Evolutionary conservation across 2,113 vertebrate genomes (phyloP), one percentile per base, ranked within the genome.

Genomic region (Pituophis catenifer): DNA sequence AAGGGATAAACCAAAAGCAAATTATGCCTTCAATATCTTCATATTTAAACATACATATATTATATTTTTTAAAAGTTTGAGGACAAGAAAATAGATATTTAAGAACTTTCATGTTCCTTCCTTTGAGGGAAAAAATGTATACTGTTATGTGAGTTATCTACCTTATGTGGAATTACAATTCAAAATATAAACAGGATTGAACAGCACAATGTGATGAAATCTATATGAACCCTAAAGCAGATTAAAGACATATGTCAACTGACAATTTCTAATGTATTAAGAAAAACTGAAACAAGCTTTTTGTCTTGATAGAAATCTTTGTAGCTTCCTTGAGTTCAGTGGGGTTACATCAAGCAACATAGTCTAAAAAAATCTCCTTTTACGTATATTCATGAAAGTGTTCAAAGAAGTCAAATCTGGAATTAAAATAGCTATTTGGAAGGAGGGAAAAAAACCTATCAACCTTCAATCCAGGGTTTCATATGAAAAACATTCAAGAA

Each of bases 401-500:
- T 62, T 96, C 21, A 89, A 94, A 93, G 65, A 91, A 11, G 1
- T 86, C 91, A 95, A 93, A 92, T 92, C 57, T 96, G 92, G 96
- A 96, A 92, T 94, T 3, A 94, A 95, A 94, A 94, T 65, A 94
- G 54, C 95, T 96, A 94, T 90, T 70, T 92, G 13, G 94, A 54
- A 33, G 70, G 89, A 26, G 50, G 70, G 70, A 1, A 3, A 94
- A 55, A 15, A 89, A 0, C 13, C 13, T 59, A 65, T 50, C 33
- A 62, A 86, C 24, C 10, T 50, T n/a, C 90, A 90, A 94, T 93
- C 93, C 52, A 0, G 89, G 9, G 23, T n/a, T 85, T 58, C 94
- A 91, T 86, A 93, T 92, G 48, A 95, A 93, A 95, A 95, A 93
- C 93, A 96, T 94, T 95, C 95, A 26, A 93, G 86, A 96, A 95